Conservation (phyloP, 2,888 invertebrate species). For the Epirrhoe tristata region DNA sequence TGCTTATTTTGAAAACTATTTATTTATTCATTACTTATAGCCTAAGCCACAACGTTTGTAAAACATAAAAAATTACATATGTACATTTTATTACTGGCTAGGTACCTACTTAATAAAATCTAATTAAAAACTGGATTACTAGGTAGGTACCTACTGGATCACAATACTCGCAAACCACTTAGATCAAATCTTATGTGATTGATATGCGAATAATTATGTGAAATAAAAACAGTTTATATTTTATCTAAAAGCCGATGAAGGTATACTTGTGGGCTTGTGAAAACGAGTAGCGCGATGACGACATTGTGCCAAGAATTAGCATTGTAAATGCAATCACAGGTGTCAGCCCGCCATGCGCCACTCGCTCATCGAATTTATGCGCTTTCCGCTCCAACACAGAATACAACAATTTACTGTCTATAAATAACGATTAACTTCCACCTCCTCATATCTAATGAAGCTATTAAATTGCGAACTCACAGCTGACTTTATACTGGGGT, state of each 20-base stretch:
- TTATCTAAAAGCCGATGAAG: slow-evolving; percentile 2
- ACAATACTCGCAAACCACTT: no score
- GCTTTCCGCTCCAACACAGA: slow-evolving; percentile 76
- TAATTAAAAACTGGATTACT: no score
- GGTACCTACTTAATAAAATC: no score
- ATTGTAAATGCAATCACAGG: slow-evolving; percentile 86
- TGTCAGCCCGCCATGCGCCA: slow-evolving; percentile 80
- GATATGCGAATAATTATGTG: background rate
- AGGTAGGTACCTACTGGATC: no score
- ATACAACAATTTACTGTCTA: slow-evolving; percentile 79
- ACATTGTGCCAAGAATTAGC: slow-evolving; percentile 81
- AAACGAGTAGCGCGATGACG: slow-evolving; percentile 68
- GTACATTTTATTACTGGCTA: no score
- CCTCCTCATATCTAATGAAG: slow-evolving; percentile 66
- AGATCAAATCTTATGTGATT: no score
- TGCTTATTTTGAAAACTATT: no score
- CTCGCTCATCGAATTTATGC: slow-evolving; percentile 81
- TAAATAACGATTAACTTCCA: slow-evolving; percentile 75
- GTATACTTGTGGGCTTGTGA: slow-evolving; percentile 46
- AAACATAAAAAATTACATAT: no score
- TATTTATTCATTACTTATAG: no score
- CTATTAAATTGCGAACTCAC: slow-evolving; percentile 61
- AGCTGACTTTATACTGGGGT: slow-evolving; percentile 47
- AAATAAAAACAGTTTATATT: no score
- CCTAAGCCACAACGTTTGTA: no score